Evolutionary conservation across 2,888 invertebrate genomes (phyloP).

Genomic region (Caenorhabditis sp.): DNA sequence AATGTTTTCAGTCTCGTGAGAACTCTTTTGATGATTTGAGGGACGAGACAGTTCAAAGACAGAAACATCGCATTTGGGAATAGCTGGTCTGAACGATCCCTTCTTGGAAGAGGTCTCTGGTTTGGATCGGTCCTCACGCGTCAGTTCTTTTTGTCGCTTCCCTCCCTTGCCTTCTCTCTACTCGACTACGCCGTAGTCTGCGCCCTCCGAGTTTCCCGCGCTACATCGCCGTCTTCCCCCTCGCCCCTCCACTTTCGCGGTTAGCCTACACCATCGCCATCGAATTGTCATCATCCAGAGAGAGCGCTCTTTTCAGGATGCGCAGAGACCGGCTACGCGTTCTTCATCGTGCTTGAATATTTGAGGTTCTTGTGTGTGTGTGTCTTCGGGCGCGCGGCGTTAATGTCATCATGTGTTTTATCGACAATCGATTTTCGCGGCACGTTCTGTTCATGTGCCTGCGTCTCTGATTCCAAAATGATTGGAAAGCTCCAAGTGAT

Average conservation of each 20-base stretch:
- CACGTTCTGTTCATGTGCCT: slow-evolving; percentile 3
- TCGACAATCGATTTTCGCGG: slow-evolving; percentile 33
- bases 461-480: neutral
- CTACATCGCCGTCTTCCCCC: neutral
- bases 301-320: neutral
- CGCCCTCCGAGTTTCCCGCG: neutral
- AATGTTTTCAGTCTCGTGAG: no score
- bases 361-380: slow-evolving; percentile 18
- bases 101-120: slow-evolving; percentile 12
- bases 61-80: neutral
- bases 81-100: slow-evolving; percentile 10
- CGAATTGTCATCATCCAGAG: slow-evolving; percentile 48
- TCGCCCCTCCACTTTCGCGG: slow-evolving; percentile 5
- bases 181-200: slow-evolving; percentile 40
- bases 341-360: slow-evolving; percentile 28
- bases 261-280: slow-evolving; percentile 21
- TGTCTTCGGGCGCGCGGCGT: slow-evolving; percentile 5
- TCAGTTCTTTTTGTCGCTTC: slow-evolving; percentile 8
- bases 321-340: slow-evolving; percentile 40
- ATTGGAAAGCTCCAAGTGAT: neutral
- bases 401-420: slow-evolving; percentile 47
- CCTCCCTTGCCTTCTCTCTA: neutral
- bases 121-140: neutral
- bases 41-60: no score
- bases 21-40: no score